A percentile compares a stretch with the other conserved stretches of the same genome.
Evolutionary conservation across 2,888 invertebrate genomes (phyloP).

Genomic region (Ophion obscuratus): DNA sequence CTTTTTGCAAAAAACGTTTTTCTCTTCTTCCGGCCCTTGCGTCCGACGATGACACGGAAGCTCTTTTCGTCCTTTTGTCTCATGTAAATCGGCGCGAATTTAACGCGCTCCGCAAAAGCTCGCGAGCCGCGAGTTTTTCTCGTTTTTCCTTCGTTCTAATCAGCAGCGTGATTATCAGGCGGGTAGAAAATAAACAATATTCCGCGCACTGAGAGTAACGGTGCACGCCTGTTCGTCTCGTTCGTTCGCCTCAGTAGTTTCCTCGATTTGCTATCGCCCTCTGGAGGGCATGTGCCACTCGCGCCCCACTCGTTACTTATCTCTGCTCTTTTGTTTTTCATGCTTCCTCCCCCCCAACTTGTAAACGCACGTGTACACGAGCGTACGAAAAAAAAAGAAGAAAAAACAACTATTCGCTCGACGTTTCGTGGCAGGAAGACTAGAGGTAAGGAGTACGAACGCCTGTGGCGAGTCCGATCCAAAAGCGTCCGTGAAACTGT

Average conservation of each 20-base stretch:
- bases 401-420: neutral
- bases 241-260: neutral
- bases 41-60: slow-evolving; percentile 9
- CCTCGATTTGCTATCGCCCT: slow-evolving; percentile 42
- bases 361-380: neutral
- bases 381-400: neutral
- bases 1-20: slow-evolving; percentile 18
- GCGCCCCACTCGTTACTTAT: slow-evolving; percentile 18
- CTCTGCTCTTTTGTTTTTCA: slow-evolving; percentile 41
- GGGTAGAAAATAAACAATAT: slow-evolving; percentile 4
- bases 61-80: slow-evolving; percentile 20
- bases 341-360: slow-evolving; percentile 5
- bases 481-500: too few species aligned
- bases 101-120: slow-evolving; percentile 6
- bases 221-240: slow-evolving; percentile 23
- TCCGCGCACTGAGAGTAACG: slow-evolving; percentile 15
- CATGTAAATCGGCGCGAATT: slow-evolving; percentile 30
- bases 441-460: too few species aligned
- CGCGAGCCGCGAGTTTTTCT: slow-evolving; percentile 16
- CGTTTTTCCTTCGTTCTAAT: slow-evolving; percentile 4
- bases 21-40: slow-evolving; percentile 28
- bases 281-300: slow-evolving; percentile 34
- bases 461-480: too few species aligned
- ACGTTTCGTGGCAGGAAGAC: too few species aligned
- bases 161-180: slow-evolving; percentile 14